Conservation (phyloP, 2,113 vertebrate species). For the Cisticola juncidis region DNA sequence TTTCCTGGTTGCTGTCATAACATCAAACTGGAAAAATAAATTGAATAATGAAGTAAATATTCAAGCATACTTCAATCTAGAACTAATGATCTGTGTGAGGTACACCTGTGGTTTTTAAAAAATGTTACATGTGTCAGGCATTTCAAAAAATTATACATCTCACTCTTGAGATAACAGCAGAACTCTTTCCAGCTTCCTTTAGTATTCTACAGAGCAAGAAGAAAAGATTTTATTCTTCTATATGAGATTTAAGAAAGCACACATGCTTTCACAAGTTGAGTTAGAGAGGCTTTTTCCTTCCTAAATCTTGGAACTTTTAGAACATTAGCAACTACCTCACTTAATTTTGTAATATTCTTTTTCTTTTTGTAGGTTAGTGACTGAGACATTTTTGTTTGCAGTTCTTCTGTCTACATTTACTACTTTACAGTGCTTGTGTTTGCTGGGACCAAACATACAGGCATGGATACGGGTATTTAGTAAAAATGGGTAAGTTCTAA, state of each 20-base stretch:
- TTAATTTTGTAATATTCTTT: not conserved
- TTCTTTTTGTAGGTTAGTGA: constrained; percentile 77
- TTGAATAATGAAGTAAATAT: not conserved
- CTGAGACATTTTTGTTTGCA: constrained; percentile 92
- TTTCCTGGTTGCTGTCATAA: not conserved
- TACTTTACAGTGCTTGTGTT: constrained; percentile 89
- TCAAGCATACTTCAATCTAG: not conserved
- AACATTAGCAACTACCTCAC: not conserved
- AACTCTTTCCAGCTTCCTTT: not conserved
- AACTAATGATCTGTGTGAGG: not conserved
- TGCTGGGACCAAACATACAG: constrained; percentile 91
- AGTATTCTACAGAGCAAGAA: not conserved
- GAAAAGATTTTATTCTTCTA: not conserved
- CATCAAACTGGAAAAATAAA: not conserved
- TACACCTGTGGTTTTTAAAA: not conserved
- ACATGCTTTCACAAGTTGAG: not conserved
- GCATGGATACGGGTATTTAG: constrained; percentile 95
- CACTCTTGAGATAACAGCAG: not conserved
- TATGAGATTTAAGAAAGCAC: not conserved
- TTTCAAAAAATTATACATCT: not conserved
- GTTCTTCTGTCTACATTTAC: constrained; percentile 90
- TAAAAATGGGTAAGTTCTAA: constrained; percentile 86
- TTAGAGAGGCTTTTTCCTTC: not conserved
- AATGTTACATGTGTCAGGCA: not conserved
- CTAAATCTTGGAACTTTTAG: not conserved